Conservation (phyloP, 2,888 invertebrate genomes). For the Xestia c-nigrum region DNA sequence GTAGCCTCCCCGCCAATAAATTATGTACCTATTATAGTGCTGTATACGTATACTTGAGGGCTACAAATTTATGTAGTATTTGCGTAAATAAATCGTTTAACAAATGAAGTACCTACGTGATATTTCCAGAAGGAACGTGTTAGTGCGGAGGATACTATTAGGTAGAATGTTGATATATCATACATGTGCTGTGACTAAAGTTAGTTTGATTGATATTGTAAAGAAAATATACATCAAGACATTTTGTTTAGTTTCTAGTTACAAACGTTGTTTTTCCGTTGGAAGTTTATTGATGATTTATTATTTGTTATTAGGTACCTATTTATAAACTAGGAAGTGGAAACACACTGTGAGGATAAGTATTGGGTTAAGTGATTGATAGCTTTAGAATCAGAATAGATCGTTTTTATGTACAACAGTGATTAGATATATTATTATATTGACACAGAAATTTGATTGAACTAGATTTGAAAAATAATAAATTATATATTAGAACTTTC, state of each 20-base stretch:
- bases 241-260: constrained; percentile 24
- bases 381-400: constrained; percentile 29
- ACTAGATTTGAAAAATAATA: constrained; percentile 12
- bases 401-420: constrained; percentile 52
- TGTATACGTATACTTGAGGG: constrained; percentile 29
- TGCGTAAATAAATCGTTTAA: constrained; percentile 32
- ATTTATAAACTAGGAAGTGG: constrained; percentile 30
- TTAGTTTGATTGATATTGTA: constrained; percentile 29
- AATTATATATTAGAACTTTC: constrained; percentile 28
- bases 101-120: constrained; percentile 19
- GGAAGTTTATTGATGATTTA: constrained; percentile 15
- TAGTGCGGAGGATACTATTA: constrained; percentile 5
- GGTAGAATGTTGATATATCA: not conserved
- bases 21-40: constrained; percentile 46
- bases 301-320: constrained; percentile 16
- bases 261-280: not conserved
- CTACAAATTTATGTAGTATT: constrained; percentile 54
- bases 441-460: constrained; percentile 23
- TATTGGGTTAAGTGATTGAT: constrained; percentile 37
- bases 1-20: constrained; percentile 42
- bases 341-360: constrained; percentile 35
- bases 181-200: not conserved
- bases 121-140: constrained; percentile 11
- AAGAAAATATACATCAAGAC: constrained; percentile 29
- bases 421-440: constrained; percentile 22